Percentiles rank a stretch among this genome's conserved stretches.
Conservation (phyloP, 1,140 invertebrate genomes). For the Bombyx mori region DNA sequence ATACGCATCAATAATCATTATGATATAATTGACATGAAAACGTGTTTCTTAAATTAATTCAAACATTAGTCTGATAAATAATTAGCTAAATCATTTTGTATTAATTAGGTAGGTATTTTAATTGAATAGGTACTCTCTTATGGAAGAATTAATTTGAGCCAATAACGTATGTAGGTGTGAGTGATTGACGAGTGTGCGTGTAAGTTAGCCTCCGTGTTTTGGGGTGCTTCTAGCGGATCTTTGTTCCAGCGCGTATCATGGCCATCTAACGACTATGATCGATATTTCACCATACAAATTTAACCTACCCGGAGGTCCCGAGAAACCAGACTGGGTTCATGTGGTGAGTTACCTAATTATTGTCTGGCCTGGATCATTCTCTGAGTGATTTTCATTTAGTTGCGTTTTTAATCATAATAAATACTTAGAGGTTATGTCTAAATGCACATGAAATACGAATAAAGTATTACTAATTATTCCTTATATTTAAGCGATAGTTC, state of each 20-base stretch:
- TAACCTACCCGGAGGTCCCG: conserved; percentile 83
- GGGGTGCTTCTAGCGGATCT: conserved; percentile 66
- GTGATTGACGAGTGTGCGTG: conserved; percentile 16
- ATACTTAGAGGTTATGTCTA: not conserved
- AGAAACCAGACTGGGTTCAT: conserved; percentile 93
- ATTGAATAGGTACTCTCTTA: not conserved
- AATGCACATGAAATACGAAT: too few species aligned
- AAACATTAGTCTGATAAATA: not conserved
- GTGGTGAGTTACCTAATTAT: conserved; percentile 78
- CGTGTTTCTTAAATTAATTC: not conserved
- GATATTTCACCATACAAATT: conserved; percentile 99
- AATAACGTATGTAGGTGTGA: not conserved
- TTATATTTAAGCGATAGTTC: too few species aligned
- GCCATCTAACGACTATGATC: conserved; percentile 94
- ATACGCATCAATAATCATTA: not conserved
- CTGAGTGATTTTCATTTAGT: not conserved
- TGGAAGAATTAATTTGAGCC: not conserved
- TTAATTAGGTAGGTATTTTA: not conserved
- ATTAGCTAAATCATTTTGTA: too few species aligned
- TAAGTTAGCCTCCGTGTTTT: conserved; percentile 38
- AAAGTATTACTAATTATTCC: too few species aligned
- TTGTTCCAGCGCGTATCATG: conserved; percentile 97
- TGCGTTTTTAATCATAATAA: not conserved
- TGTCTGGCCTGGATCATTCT: not conserved
- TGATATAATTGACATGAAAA: not conserved